Percentiles rank a stretch among this genome's conserved stretches.
Evolutionary conservation across 2,797 vertebrate species (phyloP).

Genomic region (Anabacerthia variegaticeps): DNA sequence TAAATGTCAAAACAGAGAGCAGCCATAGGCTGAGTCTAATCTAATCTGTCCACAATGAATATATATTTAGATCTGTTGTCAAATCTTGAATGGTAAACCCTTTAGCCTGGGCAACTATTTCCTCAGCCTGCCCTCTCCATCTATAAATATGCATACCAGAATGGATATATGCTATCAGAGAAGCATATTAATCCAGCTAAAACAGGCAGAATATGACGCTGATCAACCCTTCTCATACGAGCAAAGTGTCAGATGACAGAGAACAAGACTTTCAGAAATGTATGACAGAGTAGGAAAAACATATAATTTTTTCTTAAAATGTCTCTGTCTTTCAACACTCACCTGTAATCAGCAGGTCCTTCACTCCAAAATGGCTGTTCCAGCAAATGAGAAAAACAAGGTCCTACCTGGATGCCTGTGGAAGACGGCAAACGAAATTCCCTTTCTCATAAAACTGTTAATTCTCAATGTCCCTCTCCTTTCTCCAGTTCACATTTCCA

Average conservation of each 20-base stretch:
- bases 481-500: neutral
- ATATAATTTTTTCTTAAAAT: neutral
- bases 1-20: slow-evolving; percentile 57
- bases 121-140: neutral
- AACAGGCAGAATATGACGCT: neutral
- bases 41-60: slow-evolving; percentile 49
- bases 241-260: neutral
- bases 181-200: neutral
- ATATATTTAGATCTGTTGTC: slow-evolving; percentile 55
- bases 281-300: neutral
- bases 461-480: neutral
- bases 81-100: slow-evolving; percentile 16
- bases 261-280: neutral
- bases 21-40: slow-evolving; percentile 43
- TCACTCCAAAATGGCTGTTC: neutral
- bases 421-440: neutral
- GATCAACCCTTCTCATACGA: neutral
- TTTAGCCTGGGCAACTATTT: slow-evolving; percentile 13
- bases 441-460: neutral
- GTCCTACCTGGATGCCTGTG: neutral
- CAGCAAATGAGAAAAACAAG: neutral
- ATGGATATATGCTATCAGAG: neutral
- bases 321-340: neutral
- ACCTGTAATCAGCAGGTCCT: neutral
- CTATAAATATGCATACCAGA: neutral